Percentiles rank a stretch among this genome's conserved stretches.
These are phyloP conservation scores for Deilephila porcellus DNA, from an alignment of 2,888 invertebrate genomes.

Conservation along the genomic window DNA sequence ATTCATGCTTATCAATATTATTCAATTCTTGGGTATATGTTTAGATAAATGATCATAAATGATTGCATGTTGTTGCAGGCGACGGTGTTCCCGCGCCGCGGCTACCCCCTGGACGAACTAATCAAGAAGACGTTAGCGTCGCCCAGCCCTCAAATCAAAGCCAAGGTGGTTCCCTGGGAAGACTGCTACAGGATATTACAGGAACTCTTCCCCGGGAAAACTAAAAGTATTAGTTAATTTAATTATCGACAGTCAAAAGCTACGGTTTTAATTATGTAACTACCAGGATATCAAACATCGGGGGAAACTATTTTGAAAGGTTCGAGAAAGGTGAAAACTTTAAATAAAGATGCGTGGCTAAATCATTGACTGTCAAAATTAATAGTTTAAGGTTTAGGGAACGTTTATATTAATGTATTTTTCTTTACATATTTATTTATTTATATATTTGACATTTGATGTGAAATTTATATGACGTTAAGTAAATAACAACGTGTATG, in stretches of 20 bases:
- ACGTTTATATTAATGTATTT: no score
- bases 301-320: no score
- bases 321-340: no score
- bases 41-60: no score
- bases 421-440: background rate
- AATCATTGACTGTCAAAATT: background rate
- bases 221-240: slow-evolving; percentile 11
- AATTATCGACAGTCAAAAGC: background rate
- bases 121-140: slow-evolving; percentile 61
- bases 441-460: background rate
- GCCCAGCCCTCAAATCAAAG: slow-evolving; percentile 57
- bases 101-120: slow-evolving; percentile 68
- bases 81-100: slow-evolving; percentile 70
- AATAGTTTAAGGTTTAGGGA: background rate
- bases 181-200: slow-evolving; percentile 61
- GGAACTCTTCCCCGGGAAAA: slow-evolving; percentile 59
- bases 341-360: background rate
- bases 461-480: background rate
- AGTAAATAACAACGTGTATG: background rate
- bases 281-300: background rate
- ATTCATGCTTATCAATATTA: no score
- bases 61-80: slow-evolving; percentile 53
- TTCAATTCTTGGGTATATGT: no score
- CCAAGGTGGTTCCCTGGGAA: slow-evolving; percentile 71
- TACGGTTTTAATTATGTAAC: background rate